A percentile compares a stretch with the other conserved stretches of the same genome.
Evolutionary conservation across 2,113 vertebrate genomes (phyloP).

Genomic region (Myotis davidii): DNA sequence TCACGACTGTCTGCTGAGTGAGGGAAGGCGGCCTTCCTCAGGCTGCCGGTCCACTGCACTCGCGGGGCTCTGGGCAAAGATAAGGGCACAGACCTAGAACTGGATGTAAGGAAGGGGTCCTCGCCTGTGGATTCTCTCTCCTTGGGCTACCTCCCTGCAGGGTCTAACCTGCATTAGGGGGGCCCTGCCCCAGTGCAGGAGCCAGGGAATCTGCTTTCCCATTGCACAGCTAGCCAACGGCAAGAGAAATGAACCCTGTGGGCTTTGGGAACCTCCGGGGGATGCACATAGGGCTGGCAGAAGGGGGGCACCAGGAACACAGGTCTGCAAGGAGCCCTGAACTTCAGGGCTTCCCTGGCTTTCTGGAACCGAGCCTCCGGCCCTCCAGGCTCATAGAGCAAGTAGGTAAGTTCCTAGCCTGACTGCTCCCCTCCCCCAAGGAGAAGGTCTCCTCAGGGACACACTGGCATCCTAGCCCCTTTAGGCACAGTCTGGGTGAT

Average conservation of each 20-base stretch:
- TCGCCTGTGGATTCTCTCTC: rapidly evolving
- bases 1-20: neutral
- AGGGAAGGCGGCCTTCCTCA: neutral
- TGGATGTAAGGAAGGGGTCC: neutral
- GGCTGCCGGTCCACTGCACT: neutral
- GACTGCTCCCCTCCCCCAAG: neutral
- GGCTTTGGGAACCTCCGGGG: neutral
- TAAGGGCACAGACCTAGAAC: neutral
- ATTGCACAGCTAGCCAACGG: neutral
- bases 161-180: neutral
- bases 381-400: neutral
- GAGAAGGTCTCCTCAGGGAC: neutral
- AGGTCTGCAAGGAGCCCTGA: neutral
- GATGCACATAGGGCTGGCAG: neutral
- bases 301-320: neutral
- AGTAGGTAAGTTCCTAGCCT: neutral
- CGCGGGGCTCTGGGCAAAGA: neutral
- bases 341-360: neutral
- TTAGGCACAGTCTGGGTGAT: neutral
- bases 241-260: neutral
- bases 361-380: neutral
- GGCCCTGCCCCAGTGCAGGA: neutral
- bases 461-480: neutral
- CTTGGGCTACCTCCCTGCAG: neutral
- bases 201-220: neutral